phyloP scores from a whole-genome alignment of 1,140 invertebrate species.

The Phymastichus coffea region DNA sequence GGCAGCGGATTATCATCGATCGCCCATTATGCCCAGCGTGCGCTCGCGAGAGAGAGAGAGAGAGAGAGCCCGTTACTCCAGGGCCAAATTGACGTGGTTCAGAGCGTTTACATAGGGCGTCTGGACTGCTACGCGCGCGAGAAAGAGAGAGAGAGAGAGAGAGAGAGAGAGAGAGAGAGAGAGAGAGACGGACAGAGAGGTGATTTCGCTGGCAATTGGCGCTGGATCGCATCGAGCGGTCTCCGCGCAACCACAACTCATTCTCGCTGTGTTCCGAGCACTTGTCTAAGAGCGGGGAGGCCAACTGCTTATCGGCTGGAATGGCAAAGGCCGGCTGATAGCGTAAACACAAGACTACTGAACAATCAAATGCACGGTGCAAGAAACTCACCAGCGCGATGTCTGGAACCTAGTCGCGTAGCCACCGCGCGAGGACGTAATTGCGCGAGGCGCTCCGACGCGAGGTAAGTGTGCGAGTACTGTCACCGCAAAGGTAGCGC shows the following conservation, averaged over 20 bases:
- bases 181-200: too few relatives aligned
- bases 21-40: too few relatives aligned
- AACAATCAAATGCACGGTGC: background rate
- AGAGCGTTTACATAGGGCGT: too few relatives aligned
- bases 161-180: too few relatives aligned
- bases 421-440: background rate
- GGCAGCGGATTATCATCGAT: too few relatives aligned
- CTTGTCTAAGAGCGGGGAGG: too few relatives aligned
- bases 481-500: background rate
- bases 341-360: conserved; percentile 6
- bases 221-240: conserved; percentile 10
- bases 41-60: too few relatives aligned
- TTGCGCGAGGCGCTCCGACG: conserved; percentile 1
- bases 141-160: too few relatives aligned
- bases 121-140: too few relatives aligned
- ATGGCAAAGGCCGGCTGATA: conserved; percentile 6
- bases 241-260: conserved; percentile 17
- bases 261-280: conserved; percentile 1
- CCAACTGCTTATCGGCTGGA: too few relatives aligned
- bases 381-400: background rate
- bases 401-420: background rate
- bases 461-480: background rate
- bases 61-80: too few relatives aligned
- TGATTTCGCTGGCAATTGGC: conserved; percentile 1
- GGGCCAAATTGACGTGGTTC: too few relatives aligned